These are phyloP conservation scores for Etheostoma perlongum DNA, from an alignment of 2,797 vertebrate genomes.

Conservation along the genomic window DNA sequence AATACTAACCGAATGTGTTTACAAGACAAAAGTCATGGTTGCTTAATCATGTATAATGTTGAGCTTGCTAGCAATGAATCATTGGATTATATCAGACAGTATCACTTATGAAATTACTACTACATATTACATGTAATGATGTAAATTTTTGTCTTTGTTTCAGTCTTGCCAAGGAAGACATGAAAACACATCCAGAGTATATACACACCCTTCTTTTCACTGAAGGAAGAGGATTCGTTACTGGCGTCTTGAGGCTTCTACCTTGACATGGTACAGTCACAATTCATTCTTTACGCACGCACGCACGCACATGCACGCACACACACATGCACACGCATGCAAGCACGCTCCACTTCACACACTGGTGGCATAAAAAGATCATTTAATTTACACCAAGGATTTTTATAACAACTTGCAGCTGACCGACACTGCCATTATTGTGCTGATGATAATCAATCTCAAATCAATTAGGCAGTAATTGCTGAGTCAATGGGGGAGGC, in stretches of 20 bases:
- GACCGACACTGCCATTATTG: conserved; percentile 68
- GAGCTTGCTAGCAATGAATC: not conserved
- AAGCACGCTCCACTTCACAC: conserved; percentile 27
- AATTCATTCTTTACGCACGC: conserved; percentile 29
- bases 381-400: conserved; percentile 66
- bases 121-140: not conserved
- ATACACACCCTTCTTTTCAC: not conserved
- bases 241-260: not conserved
- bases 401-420: conserved; percentile 70
- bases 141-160: conserved; percentile 5
- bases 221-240: not conserved
- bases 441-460: conserved; percentile 90
- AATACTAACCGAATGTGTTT: not conserved
- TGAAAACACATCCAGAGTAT: not conserved
- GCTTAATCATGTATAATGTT: not conserved
- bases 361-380: conserved; percentile 50
- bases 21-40: not conserved
- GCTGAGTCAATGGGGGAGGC: conserved; percentile 88
- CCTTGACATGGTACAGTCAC: conserved; percentile 18
- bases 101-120: not conserved
- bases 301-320: no score
- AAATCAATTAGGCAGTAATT: conserved; percentile 91
- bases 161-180: not conserved
- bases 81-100: not conserved
- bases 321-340: not conserved